A percentile compares a stretch with the other conserved stretches of the same genome.
These are phyloP conservation scores for Sebastes ruberrimus DNA, from an alignment of 2,797 vertebrate species.

Conservation along the genomic window DNA sequence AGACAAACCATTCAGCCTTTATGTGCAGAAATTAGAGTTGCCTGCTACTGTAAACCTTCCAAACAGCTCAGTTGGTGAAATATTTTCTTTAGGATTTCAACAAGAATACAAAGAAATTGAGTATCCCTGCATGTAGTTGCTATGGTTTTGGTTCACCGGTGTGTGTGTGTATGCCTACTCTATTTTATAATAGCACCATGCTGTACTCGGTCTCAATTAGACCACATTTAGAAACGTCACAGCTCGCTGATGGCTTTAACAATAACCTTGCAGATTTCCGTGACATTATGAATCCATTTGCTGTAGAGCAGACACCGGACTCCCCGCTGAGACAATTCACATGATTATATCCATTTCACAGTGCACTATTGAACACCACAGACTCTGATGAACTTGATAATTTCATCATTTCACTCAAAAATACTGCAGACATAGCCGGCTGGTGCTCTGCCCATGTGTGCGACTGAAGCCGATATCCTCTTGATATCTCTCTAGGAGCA, in stretches of 20 bases:
- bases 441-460: background rate
- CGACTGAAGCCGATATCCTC: background rate
- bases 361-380: slow-evolving; percentile 12
- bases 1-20: background rate
- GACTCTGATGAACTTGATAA: slow-evolving; percentile 31
- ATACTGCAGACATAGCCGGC: background rate
- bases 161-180: background rate
- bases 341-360: slow-evolving; percentile 49
- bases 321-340: slow-evolving; percentile 27
- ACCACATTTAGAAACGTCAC: slow-evolving; percentile 17
- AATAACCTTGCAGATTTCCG: slow-evolving; percentile 26
- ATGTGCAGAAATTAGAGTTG: background rate
- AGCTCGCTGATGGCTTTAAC: slow-evolving; percentile 22
- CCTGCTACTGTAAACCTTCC: slow-evolving; percentile 4
- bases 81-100: background rate
- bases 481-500: background rate
- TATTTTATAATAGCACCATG: background rate
- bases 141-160: background rate
- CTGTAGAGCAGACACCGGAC: slow-evolving; percentile 18
- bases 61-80: background rate
- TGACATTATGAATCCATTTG: slow-evolving; percentile 51
- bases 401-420: slow-evolving; percentile 33
- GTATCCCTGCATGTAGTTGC: background rate
- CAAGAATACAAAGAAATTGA: background rate
- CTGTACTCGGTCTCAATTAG: slow-evolving; percentile 21